phyloP scores from a whole-genome alignment of 2,888 invertebrate genomes.

The Chironomus tentans region DNA sequence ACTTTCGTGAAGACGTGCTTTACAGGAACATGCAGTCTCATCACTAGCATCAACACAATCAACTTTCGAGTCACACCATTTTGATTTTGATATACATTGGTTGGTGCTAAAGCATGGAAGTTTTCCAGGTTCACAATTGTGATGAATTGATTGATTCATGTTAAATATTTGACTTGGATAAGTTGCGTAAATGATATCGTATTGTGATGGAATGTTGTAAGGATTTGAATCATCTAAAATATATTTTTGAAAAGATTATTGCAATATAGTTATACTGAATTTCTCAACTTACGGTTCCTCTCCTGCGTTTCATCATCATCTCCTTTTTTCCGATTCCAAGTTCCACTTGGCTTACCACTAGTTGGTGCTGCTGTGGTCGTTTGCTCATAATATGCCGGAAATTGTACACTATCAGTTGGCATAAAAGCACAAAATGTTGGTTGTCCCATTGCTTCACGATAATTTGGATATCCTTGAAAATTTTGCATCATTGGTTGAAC shows the following conservation, averaged over 20 bases:
- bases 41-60: constrained; percentile 73
- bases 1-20: constrained; percentile 52
- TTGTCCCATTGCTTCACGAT: neutral
- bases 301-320: neutral
- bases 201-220: constrained; percentile 21
- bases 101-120: constrained; percentile 36
- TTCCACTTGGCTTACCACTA: neutral
- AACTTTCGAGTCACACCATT: constrained; percentile 64
- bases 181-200: constrained; percentile 39
- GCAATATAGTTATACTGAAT: no score
- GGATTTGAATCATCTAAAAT: neutral
- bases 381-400: constrained; percentile 1
- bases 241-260: neutral
- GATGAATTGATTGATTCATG: constrained; percentile 23
- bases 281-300: no score
- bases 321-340: neutral
- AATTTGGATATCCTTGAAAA: neutral
- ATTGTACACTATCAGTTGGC: neutral
- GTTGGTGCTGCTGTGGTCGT: neutral
- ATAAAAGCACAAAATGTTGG: constrained; percentile 8
- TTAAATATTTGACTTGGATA: constrained; percentile 33
- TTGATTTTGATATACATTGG: constrained; percentile 48
- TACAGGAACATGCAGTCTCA: constrained; percentile 64
- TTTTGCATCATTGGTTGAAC: neutral
- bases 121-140: constrained; percentile 33